A percentile compares a stretch with the other conserved stretches of the same genome.
Conservation (phyloP, 2,113 vertebrate species). For the Crotalus horridus region DNA sequence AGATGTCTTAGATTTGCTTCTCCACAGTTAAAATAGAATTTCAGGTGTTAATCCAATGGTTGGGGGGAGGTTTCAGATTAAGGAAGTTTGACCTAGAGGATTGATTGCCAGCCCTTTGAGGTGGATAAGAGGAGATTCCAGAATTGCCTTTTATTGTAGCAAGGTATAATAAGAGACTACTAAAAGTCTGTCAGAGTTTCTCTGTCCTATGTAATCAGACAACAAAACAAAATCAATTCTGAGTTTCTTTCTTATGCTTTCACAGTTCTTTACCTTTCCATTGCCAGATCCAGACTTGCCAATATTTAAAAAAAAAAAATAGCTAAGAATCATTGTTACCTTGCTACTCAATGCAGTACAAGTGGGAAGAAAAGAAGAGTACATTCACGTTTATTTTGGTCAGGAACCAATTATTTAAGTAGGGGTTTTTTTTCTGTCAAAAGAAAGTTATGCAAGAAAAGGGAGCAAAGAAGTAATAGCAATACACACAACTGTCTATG, state of each 20-base stretch:
- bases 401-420: slow-evolving; percentile 1
- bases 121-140: neutral
- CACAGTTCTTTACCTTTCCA: neutral
- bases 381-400: slow-evolving; percentile 20
- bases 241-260: neutral
- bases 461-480: neutral
- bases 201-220: neutral
- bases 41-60: neutral
- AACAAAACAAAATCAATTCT: neutral
- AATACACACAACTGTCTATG: neutral
- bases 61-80: neutral
- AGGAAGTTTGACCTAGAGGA: neutral
- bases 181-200: neutral
- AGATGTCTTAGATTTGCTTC: neutral
- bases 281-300: neutral
- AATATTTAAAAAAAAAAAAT: neutral
- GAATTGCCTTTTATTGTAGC: neutral
- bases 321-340: neutral
- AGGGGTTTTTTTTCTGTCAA: neutral
- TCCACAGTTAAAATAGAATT: neutral
- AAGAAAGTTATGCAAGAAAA: neutral
- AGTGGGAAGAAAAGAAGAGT: neutral
- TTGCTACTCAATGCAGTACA: neutral
- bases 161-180: neutral
- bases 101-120: neutral